Evolutionary conservation across 2,888 invertebrate species (phyloP).

Genomic region (Torymus tubicola): DNA sequence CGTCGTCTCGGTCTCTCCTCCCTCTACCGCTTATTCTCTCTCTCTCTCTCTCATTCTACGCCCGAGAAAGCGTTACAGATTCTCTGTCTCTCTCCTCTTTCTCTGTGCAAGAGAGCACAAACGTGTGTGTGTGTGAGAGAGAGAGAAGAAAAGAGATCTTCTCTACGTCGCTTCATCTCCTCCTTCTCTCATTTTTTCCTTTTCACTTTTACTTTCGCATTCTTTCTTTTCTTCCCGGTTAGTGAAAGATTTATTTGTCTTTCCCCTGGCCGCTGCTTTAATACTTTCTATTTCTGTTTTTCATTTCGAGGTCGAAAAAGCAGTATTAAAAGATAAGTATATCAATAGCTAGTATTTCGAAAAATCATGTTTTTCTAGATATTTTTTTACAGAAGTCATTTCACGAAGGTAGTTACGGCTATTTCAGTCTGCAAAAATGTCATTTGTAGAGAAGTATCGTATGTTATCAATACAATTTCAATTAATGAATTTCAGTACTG

Average conservation of each 20-base stretch:
- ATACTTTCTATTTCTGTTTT: slow-evolving; percentile 17
- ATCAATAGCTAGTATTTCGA: too few relatives aligned
- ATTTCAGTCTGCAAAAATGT: too few relatives aligned
- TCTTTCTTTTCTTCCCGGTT: neutral
- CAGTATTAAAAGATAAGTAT: too few relatives aligned
- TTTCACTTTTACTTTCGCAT: slow-evolving; percentile 38
- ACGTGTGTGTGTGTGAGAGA: neutral
- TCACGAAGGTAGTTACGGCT: too few relatives aligned
- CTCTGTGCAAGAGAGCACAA: slow-evolving; percentile 1
- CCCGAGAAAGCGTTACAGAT: too few relatives aligned
- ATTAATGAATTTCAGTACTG: too few relatives aligned
- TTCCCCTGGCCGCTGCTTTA: neutral
- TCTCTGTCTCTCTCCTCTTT: neutral
- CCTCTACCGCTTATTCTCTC: slow-evolving; percentile 1
- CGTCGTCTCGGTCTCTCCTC: slow-evolving; percentile 34
- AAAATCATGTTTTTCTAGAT: too few relatives aligned
- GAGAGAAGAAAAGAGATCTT: neutral
- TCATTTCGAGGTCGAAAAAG: neutral
- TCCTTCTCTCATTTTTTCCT: slow-evolving; percentile 43
- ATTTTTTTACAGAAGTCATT: too few relatives aligned
- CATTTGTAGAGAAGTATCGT: too few relatives aligned
- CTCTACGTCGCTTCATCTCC: slow-evolving; percentile 55
- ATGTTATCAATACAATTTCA: too few relatives aligned
- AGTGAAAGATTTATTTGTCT: slow-evolving; percentile 22
- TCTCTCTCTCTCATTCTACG: slow-evolving; percentile 27